Base-by-base conservation (phyloP, 2,888 invertebrate genomes). In the Cosmorhoe ocellata region DNA sequence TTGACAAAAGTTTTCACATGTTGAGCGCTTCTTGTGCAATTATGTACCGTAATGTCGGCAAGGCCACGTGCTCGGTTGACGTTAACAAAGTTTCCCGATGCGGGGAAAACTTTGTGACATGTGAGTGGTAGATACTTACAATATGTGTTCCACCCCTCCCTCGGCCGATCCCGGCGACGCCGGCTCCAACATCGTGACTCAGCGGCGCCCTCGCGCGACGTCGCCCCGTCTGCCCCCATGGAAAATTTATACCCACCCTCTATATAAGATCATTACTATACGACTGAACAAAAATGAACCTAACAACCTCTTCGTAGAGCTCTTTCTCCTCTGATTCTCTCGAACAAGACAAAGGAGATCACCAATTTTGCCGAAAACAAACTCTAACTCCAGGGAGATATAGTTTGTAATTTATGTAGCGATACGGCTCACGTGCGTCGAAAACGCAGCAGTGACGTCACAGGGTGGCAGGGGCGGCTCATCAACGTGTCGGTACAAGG, bases 81-180 rank as follows among this genome's bases (percentile, higher is more conserved):
- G 88, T 84, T 89, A 87, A 87, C 89, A 89, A 89, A 90, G 89
- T 90, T 90, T 89, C 77, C 77, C 82, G 84, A 87, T 88, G 86
- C 84, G 84, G 84, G 84, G 88, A 85, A 87, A 90, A 89, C 88
- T 90, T 90, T 86, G 87, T 88, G 89, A 89, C 89, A 89, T 90
- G 89, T 89, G 89, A 88, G 89, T 78, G 79, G 84, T 85, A 80
- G 81, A 83, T 88, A 88, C 85, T 87, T 87, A 84, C 84, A 83
- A 85, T 88, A 87, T 88, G 83, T 84, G 81, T 71, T 64, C 71
- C 63, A 65, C 69, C 64, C 61, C 64, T 31, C 41, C 31, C 57
- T 52, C 57, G 52, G 48, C 57, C 46, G 48, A 47, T 64, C 50
- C 68, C 75, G 81, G 46, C 71, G 71, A 63, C 71, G 69, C 61